Evolutionary conservation across 2,888 invertebrate species (phyloP), one percentile per base, ranked within the genome.

Genomic region (Malachius bipustulatus): DNA sequence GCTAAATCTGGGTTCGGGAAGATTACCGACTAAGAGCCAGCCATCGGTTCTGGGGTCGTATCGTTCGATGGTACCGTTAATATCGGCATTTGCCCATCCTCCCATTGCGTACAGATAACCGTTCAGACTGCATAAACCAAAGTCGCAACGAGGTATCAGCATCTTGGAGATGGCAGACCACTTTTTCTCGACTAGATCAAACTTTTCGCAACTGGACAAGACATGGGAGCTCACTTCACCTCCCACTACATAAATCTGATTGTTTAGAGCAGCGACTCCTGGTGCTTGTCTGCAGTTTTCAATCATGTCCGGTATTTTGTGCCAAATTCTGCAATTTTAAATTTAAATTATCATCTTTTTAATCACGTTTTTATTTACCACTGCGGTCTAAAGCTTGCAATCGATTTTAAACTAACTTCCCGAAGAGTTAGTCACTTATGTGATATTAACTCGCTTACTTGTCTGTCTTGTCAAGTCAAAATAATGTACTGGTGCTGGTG

Each of bases 31-130:
- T 30, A 80, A 62, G 16, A 70, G 69, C 91, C 93, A 93, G 42
- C 72, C 69, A 57, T 88, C 77, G 16, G 71, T 65, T 37, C 75
- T 68, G 0, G 89, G 83, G 59, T 90, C 83, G 57, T 87, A 93
- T 48, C 80, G 73, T 59, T 93, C 93, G 43, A 93, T 83, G 1
- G 83, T 78, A 14, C 82, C 80, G 2, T 88, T 89, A 57, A 91
- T 87, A 56, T 89, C 88, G 41, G 83, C 82, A 1, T 90, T 91
- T 16, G 91, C 80, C 90, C 91, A 91, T 3, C 93, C 93, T 28
- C 93, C 91, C 48, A 93, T 77, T 0, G 89, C 90, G 57, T 83
- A 88, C 39, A 93, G 63, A 50, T 74, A 75, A 15, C 84, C 85
- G 47, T 84, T 79, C 60, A 84, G 73, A 9, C 83, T 81, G 52